Percentiles rank a stretch among this genome's conserved stretches.
Evolutionary conservation across 1,140 invertebrate species (phyloP).

Genomic region (Zelostemma sp.): DNA sequence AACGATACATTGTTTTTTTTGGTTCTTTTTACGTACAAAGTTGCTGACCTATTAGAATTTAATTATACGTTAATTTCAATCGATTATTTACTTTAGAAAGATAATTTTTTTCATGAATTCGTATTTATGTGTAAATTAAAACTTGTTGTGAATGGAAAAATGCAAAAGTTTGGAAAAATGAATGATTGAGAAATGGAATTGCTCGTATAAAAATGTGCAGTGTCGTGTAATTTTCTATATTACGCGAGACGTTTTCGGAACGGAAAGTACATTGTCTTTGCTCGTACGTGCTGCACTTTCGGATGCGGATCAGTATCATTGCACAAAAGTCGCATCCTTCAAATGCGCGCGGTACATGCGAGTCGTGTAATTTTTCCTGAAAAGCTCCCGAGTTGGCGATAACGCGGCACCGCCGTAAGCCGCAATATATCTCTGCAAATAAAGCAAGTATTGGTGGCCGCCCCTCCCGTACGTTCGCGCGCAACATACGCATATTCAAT

Average conservation of each 20-base stretch:
- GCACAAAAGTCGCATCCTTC: conserved; percentile 41
- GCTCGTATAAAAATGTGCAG: no score
- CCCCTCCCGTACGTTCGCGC: conserved; percentile 34
- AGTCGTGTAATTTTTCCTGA: conserved; percentile 49
- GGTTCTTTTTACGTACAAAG: no score
- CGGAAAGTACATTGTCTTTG: conserved; percentile 18
- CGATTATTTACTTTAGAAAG: no score
- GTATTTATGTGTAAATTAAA: no score
- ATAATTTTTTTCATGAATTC: no score
- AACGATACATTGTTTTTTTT: no score
- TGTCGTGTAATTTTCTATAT: conserved; percentile 41
- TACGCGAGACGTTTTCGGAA: conserved; percentile 21
- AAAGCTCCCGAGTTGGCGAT: conserved; percentile 47
- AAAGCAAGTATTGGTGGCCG: conserved; percentile 37
- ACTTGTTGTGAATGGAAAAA: no score
- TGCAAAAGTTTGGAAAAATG: no score
- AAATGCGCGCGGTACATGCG: conserved; percentile 41
- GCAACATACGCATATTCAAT: conserved; percentile 43
- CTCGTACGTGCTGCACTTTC: conserved; percentile 24
- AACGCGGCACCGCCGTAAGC: conserved; percentile 49
- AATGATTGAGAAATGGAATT: no score
- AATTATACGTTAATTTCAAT: no score
- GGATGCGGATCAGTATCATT: conserved; percentile 39
- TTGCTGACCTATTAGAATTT: no score
- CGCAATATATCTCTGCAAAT: conserved; percentile 47